Base-by-base conservation (phyloP, 1,140 invertebrate genomes). In the Heliconius melpomene region DNA sequence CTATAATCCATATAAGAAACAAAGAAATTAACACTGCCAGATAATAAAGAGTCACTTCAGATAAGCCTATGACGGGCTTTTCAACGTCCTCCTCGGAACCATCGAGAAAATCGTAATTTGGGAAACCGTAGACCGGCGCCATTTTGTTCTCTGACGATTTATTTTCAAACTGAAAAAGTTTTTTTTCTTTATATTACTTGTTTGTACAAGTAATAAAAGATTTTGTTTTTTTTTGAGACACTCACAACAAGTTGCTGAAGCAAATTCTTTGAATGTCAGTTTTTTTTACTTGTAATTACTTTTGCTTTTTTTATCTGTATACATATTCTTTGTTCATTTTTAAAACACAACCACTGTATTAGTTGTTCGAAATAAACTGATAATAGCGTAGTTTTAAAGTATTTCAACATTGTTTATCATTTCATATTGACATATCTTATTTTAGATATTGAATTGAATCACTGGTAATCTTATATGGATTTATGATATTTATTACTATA, bases 41-140 rank as follows among this genome's bases (percentile, higher is more conserved):
- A 74, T 94, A 94, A 91, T 90, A 92, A 38, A 94, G 85, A 0
- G 91, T 87, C 83, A 94, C 85, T 52, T 93, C 71, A 0, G 83
- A 84, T 26, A 88, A 54, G 7, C 82, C 84, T 6, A 78, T 54
- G n/a, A 83, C 80, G 16, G 82, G 81, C 1, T 79, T 54, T 0
- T 81, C 83, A 7, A 75, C n/a, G 6, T 78, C 46, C 16, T 38
- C 40, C 46, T 80, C 74, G 46, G 36, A 79, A 29, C 85, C 85
- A 20, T 81, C 79, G 7, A 80, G 75, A 74, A 87, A 91, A 74
- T 91, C 81, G 40, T 83, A 87, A 74, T 85, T 84, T 5, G 89
- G 87, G 23, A 70, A 72, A 6, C 87, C 88, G 54, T 81, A 89
- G 9, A 26, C 60, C 1, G 88, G 89, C 29, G 86, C 72, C 87